phyloP scores from a whole-genome alignment of 2,113 vertebrate species.

The Fregata magnificens region DNA sequence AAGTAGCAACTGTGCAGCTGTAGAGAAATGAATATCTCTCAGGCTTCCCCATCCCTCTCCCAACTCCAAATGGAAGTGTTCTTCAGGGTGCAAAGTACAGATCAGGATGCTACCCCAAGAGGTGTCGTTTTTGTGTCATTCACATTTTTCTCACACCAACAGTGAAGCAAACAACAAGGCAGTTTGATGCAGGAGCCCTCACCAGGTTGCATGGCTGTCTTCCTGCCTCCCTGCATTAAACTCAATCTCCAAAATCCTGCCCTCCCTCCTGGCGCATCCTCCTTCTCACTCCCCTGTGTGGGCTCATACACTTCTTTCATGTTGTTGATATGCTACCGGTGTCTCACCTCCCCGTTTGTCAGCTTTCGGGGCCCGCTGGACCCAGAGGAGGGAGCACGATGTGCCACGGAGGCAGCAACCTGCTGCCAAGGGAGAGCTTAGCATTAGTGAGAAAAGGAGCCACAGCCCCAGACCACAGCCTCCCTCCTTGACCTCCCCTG shows the following conservation, averaged over 20 bases:
- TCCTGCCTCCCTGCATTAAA: background rate
- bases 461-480: background rate
- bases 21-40: background rate
- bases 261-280: background rate
- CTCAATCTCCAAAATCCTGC: background rate
- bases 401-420: background rate
- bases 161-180: background rate
- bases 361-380: background rate
- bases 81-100: background rate
- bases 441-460: background rate
- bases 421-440: background rate
- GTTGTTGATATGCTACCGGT: background rate
- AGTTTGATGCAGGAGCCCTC: background rate
- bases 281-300: background rate
- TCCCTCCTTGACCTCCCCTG: background rate
- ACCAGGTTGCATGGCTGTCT: accelerated
- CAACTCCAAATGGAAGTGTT: background rate
- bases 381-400: background rate
- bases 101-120: background rate
- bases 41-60: background rate
- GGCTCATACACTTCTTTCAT: background rate
- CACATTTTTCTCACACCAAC: background rate
- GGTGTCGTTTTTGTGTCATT: background rate
- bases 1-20: background rate
- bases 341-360: background rate